A percentile compares a stretch with the other conserved stretches of the same genome.
Evolutionary conservation across 2,113 vertebrate species (phyloP).

Genomic region (Melanostigma gelatinosum): DNA sequence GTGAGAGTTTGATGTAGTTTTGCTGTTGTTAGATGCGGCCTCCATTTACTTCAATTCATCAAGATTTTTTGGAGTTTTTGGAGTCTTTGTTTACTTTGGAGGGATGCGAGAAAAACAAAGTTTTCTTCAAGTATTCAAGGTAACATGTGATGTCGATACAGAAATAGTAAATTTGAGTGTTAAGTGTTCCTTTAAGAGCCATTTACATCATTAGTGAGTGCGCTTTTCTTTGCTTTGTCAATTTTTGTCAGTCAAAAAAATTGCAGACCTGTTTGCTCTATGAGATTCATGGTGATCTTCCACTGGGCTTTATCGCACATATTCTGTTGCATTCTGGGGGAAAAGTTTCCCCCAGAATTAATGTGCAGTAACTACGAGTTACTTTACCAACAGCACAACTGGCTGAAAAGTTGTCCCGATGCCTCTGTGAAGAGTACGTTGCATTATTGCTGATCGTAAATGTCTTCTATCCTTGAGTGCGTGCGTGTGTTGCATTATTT

Average conservation of each 20-base stretch:
- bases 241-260: no score
- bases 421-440: neutral
- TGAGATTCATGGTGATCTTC: neutral
- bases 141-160: no score
- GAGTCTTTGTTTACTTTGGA: no score
- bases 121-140: no score
- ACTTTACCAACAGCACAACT: conserved; percentile 2
- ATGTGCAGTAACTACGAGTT: conserved; percentile 6
- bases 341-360: neutral
- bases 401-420: conserved; percentile 13
- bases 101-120: no score
- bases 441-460: conserved; percentile 22
- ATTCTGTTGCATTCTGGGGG: neutral
- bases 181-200: neutral
- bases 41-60: no score
- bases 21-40: no score
- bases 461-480: conserved; percentile 23
- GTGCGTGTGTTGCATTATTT: conserved; percentile 23
- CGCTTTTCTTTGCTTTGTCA: neutral
- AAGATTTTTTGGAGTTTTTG: no score
- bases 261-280: neutral
- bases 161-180: no score
- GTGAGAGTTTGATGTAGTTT: no score
- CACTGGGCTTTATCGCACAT: neutral
- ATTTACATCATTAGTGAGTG: neutral